Conservation (phyloP, 2,797 vertebrate genomes). For the Leptoclinus maculatus region DNA sequence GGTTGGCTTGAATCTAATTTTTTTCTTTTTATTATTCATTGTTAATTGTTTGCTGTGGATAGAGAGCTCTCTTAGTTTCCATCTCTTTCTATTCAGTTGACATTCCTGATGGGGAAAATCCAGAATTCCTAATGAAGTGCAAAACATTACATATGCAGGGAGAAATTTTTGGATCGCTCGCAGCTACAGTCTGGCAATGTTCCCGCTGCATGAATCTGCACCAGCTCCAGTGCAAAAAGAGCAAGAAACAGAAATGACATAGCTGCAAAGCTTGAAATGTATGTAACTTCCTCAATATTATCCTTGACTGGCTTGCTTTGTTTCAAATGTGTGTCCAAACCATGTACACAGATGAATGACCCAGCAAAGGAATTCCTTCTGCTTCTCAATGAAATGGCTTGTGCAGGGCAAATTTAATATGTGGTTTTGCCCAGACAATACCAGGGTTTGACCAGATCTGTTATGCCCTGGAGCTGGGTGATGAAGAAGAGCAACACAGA, state of each 20-base stretch:
- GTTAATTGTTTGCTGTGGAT: conserved; percentile 79
- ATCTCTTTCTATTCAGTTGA: conserved; percentile 76
- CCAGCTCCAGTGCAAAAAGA: conserved; percentile 55
- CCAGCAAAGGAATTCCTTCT: conserved; percentile 83
- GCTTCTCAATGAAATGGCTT: conserved; percentile 83
- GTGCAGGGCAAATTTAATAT: conserved; percentile 85
- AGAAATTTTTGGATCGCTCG: conserved; percentile 73
- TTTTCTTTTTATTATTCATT: conserved; percentile 75
- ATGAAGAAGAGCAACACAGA: conserved; percentile 85
- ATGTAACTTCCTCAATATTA: conserved; percentile 88
- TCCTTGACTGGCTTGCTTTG: conserved; percentile 86
- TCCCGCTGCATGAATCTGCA: conserved; percentile 61
- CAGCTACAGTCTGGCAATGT: conserved; percentile 67
- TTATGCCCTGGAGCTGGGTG: conserved; percentile 82
- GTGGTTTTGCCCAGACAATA: conserved; percentile 83
- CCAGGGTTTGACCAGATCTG: conserved; percentile 76
- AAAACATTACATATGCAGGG: conserved; percentile 82
- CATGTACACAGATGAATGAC: conserved; percentile 86
- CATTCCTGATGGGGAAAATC: conserved; percentile 83
- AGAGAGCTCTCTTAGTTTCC: conserved; percentile 76
- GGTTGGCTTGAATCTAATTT: conserved; percentile 47
- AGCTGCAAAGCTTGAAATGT: conserved; percentile 79
- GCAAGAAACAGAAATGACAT: conserved; percentile 75
- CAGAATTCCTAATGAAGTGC: conserved; percentile 82
- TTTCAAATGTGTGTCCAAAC: conserved; percentile 85